Conservation (phyloP, 2,113 vertebrate species). For the Sminthopsis crassicaudata region DNA sequence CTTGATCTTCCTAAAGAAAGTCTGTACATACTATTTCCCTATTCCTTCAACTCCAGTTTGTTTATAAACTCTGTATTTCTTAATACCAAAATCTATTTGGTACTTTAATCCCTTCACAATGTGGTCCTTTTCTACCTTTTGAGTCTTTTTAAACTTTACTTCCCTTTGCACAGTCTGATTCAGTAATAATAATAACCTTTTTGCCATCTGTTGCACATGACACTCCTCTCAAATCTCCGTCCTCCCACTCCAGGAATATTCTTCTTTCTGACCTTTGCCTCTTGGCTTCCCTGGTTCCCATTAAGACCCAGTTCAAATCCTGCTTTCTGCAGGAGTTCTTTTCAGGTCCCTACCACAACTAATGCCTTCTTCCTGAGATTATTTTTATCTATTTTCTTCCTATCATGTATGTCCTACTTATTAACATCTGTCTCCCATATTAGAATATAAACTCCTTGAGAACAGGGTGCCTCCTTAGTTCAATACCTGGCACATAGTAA, state of each 20-base stretch:
- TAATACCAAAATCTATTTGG: not conserved
- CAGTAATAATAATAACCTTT: not conserved
- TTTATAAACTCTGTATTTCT: not conserved
- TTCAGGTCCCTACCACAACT: not conserved
- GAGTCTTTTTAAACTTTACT: not conserved
- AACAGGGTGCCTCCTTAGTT: not conserved
- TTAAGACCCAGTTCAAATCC: not conserved
- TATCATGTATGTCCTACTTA: not conserved
- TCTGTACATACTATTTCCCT: not conserved
- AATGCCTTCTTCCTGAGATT: not conserved
- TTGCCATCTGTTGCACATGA: not conserved
- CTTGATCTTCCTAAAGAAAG: not conserved
- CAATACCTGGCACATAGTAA: not conserved
- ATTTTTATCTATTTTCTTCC: not conserved
- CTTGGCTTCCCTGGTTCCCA: not conserved
- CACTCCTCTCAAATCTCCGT: not conserved
- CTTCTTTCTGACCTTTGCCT: not conserved
- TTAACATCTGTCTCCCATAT: not conserved
- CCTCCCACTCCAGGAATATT: not conserved
- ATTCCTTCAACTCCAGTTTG: not conserved
- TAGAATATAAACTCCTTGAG: not conserved
- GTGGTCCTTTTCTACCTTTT: not conserved
- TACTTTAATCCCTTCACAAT: not conserved
- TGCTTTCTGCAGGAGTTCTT: not conserved
- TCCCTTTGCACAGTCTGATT: not conserved